Evolutionary conservation across 2,888 invertebrate species (phyloP).

Genomic region (Scrobipalpa atriplicella): DNA sequence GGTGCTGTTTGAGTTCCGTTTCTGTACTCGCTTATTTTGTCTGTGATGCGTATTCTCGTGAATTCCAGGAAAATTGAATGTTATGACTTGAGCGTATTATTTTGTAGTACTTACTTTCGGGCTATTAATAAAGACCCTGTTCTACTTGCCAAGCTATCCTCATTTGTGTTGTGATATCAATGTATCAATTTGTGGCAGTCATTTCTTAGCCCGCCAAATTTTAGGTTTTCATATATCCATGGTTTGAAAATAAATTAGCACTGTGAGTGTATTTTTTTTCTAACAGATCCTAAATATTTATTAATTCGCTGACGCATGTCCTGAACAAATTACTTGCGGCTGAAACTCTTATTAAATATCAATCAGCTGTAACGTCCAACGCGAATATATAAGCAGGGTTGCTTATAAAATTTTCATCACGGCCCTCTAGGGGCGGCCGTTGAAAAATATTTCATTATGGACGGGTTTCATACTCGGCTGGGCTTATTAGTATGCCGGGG

Average conservation of each 20-base stretch:
- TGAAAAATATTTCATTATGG: constrained; percentile 25
- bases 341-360: constrained; percentile 20
- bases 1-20: neutral
- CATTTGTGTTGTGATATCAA: too few species aligned
- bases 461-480: neutral
- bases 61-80: too few species aligned
- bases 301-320: neutral
- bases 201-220: too few species aligned
- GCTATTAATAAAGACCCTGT: too few species aligned
- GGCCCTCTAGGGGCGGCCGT: constrained; percentile 8
- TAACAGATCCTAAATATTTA: neutral
- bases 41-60: too few species aligned
- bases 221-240: too few species aligned
- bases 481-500: constrained; percentile 24
- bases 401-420: constrained; percentile 24
- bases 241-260: too few species aligned
- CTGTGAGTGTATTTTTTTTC: neutral
- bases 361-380: constrained; percentile 16
- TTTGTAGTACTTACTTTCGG: too few species aligned
- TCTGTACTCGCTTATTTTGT: too few species aligned
- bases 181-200: too few species aligned
- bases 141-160: too few species aligned
- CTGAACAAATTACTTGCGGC: constrained; percentile 4
- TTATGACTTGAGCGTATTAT: too few species aligned
- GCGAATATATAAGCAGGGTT: constrained; percentile 22